These are phyloP conservation scores for Stigmatopora nigra DNA, from an alignment of 2,113 vertebrate species.

Conservation along the genomic window DNA sequence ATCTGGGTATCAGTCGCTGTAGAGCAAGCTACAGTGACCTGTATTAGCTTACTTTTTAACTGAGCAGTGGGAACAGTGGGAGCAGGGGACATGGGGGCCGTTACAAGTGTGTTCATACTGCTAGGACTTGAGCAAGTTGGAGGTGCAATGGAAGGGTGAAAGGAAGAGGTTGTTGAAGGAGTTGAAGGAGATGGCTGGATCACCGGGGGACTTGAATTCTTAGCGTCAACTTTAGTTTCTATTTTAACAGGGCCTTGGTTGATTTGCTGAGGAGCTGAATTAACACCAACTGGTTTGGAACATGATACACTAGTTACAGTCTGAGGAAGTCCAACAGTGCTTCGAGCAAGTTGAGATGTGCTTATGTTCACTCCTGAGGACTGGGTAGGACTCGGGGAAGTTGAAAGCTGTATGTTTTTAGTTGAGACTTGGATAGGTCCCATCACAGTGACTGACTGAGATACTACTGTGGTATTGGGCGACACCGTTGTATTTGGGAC, in stretches of 20 bases:
- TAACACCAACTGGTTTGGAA: constrained; percentile 50
- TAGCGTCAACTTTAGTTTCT: constrained; percentile 69
- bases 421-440: constrained; percentile 83
- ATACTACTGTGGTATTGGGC: constrained; percentile 75
- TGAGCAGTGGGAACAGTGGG: constrained; percentile 54
- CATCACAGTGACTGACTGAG: constrained; percentile 83
- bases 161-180: constrained; percentile 53
- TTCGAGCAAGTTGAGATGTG: constrained; percentile 66
- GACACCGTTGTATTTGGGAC: constrained; percentile 65
- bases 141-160: constrained; percentile 71
- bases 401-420: constrained; percentile 82
- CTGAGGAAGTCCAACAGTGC: constrained; percentile 73
- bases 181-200: constrained; percentile 65
- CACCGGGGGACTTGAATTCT: constrained; percentile 47
- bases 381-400: constrained; percentile 58
- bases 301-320: constrained; percentile 64
- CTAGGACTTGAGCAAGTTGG: constrained; percentile 79
- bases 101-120: constrained; percentile 66
- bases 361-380: constrained; percentile 56
- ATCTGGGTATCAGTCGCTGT: constrained; percentile 67
- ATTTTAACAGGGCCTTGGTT: constrained; percentile 56
- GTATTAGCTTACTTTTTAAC: constrained; percentile 73
- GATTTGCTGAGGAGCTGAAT: constrained; percentile 44
- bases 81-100: constrained; percentile 76
- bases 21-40: constrained; percentile 70